These are phyloP conservation scores for Andricus curvator DNA, from an alignment of 2,888 invertebrate species.

Conservation along the genomic window DNA sequence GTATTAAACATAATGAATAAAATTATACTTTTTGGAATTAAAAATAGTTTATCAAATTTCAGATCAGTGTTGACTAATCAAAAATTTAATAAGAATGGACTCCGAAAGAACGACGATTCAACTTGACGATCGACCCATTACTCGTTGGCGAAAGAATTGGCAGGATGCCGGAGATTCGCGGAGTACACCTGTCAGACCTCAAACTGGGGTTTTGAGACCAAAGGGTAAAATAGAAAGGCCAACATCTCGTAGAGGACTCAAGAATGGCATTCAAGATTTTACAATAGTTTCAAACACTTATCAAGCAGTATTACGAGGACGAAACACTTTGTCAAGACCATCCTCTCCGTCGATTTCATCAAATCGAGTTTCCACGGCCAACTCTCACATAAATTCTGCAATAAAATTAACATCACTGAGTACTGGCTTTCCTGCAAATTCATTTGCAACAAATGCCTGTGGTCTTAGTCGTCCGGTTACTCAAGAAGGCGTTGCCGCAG, in stretches of 20 bases:
- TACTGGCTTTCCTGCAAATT: slow-evolving; percentile 62
- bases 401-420: slow-evolving; percentile 58
- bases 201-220: slow-evolving; percentile 56
- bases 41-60: neutral
- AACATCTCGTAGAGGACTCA: slow-evolving; percentile 70
- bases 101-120: slow-evolving; percentile 54
- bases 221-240: slow-evolving; percentile 68
- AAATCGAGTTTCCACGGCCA: slow-evolving; percentile 62
- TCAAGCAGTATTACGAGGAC: slow-evolving; percentile 64
- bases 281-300: slow-evolving; percentile 49
- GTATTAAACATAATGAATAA: too few species aligned
- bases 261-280: slow-evolving; percentile 61
- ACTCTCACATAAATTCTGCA: slow-evolving; percentile 61
- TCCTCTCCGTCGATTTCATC: slow-evolving; percentile 66
- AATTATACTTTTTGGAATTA: neutral
- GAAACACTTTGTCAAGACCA: slow-evolving; percentile 65
- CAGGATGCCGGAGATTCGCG: slow-evolving; percentile 46
- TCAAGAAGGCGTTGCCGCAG: slow-evolving; percentile 88
- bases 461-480: slow-evolving; percentile 88
- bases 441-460: slow-evolving; percentile 62
- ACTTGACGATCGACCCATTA: slow-evolving; percentile 61
- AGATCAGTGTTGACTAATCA: slow-evolving; percentile 45
- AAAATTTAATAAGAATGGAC: slow-evolving; percentile 57
- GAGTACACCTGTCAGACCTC: slow-evolving; percentile 55
- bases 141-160: slow-evolving; percentile 61